Conservation (phyloP, 2,797 vertebrate species). For the Enteromius viviparus region DNA sequence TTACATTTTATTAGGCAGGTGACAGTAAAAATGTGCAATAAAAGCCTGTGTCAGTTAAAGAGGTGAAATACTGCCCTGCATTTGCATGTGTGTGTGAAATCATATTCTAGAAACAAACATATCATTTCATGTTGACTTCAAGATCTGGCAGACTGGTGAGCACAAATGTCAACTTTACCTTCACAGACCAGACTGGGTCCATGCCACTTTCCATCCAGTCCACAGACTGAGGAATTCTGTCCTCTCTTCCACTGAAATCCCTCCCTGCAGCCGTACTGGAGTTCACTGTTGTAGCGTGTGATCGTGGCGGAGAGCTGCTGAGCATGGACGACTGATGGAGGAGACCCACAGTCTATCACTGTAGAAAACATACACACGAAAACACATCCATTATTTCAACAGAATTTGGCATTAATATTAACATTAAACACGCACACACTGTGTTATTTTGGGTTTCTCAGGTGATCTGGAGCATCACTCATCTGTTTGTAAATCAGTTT, state of each 20-base stretch:
- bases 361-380: constrained; percentile 31
- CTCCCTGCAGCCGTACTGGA: constrained; percentile 69
- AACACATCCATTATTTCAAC: background rate
- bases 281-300: constrained; percentile 69
- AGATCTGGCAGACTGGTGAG: background rate
- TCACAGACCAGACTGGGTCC: constrained; percentile 71
- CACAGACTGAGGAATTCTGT: constrained; percentile 71
- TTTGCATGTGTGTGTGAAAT: background rate
- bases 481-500: background rate
- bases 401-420: background rate
- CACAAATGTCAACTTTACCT: constrained; percentile 66
- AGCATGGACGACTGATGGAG: constrained; percentile 49
- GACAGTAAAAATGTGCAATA: background rate
- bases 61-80: background rate
- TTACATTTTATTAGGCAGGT: background rate
- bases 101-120: background rate
- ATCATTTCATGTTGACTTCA: background rate
- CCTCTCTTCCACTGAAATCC: constrained; percentile 75
- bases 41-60: background rate
- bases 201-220: constrained; percentile 73
- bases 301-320: constrained; percentile 58
- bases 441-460: too few species aligned
- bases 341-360: constrained; percentile 79
- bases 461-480: background rate
- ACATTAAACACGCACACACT: background rate